Conservation (phyloP, 2,888 invertebrate species). For the Drosophila parthenogenetica region DNA sequence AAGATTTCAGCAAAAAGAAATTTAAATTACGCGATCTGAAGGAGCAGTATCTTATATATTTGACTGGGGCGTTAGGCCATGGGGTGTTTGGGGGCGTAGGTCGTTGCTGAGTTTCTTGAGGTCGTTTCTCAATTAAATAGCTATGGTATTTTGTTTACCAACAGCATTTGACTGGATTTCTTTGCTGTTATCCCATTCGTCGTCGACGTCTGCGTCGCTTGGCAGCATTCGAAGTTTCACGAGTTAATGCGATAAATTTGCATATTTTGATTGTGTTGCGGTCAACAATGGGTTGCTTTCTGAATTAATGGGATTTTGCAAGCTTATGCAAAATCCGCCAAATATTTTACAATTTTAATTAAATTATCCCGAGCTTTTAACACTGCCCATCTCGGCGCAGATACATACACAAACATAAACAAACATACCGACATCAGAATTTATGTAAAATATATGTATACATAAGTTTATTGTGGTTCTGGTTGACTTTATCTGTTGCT, state of each 20-base stretch:
- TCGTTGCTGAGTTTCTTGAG: conserved; percentile 29
- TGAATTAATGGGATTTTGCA: conserved; percentile 83
- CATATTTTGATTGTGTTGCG: conserved; percentile 83
- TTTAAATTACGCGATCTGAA: conserved; percentile 21
- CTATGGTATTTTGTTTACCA: conserved; percentile 64
- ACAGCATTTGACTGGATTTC: conserved; percentile 58
- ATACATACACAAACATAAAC: conserved; percentile 15
- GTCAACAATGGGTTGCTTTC: conserved; percentile 81
- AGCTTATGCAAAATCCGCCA: conserved; percentile 81
- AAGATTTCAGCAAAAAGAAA: conserved; percentile 8
- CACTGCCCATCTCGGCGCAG: conserved; percentile 38
- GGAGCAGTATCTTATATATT: conserved; percentile 16
- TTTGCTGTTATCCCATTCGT: conserved; percentile 47
- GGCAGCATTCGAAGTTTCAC: conserved; percentile 64
- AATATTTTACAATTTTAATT: conserved; percentile 82
- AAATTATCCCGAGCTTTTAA: conserved; percentile 75
- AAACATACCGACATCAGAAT: conserved; percentile 6
- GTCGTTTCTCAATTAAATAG: conserved; percentile 75
- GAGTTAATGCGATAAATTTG: conserved; percentile 84
- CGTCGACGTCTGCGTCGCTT: conserved; percentile 2
- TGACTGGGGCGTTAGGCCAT: background rate
- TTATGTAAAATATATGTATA: conserved; percentile 15
- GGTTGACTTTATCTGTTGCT: conserved; percentile 32
- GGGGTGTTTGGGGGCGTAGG: background rate
- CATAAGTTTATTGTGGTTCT: conserved; percentile 14